Percentiles rank a stretch among this genome's conserved stretches.
phyloP scores from a whole-genome alignment of 2,113 vertebrate species.

The Nymphicus hollandicus region DNA sequence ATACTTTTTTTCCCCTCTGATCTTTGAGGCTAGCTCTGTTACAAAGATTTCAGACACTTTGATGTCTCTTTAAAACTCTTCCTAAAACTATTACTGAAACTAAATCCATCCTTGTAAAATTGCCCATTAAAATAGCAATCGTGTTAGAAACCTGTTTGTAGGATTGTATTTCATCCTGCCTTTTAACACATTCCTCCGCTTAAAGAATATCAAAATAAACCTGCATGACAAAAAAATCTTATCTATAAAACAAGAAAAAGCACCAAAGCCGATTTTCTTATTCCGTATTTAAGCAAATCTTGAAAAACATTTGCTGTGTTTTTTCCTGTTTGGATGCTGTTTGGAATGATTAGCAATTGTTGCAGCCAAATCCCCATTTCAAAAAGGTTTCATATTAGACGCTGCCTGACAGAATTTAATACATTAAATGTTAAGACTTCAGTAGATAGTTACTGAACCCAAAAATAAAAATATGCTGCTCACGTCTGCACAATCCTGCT shows the following conservation, averaged over 20 bases:
- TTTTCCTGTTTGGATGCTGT: neutral
- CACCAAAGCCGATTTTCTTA: neutral
- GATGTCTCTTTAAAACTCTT: conserved; percentile 56
- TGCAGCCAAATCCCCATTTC: neutral
- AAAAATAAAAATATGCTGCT: neutral
- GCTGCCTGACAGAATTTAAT: neutral
- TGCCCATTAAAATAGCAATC: conserved; percentile 44
- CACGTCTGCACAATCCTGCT: neutral
- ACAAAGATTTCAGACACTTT: conserved; percentile 55
- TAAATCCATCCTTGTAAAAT: conserved; percentile 56
- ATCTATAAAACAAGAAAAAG: neutral
- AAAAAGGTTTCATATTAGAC: neutral
- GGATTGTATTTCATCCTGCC: conserved; percentile 38
- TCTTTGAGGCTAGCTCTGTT: conserved; percentile 38
- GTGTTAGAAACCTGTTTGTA: conserved; percentile 6
- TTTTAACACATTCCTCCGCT: conserved; percentile 25
- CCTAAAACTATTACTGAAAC: conserved; percentile 57
- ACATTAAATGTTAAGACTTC: neutral
- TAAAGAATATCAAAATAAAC: neutral
- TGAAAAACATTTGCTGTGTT: neutral
- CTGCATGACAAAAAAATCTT: neutral
- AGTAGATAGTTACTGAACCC: neutral
- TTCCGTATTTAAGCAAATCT: neutral
- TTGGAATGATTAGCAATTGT: neutral
- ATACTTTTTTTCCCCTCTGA: neutral